Evolutionary conservation across 2,113 vertebrate species (phyloP), one percentile per base, ranked within the genome.

Genomic region (Coryphaenoides rupestris): DNA sequence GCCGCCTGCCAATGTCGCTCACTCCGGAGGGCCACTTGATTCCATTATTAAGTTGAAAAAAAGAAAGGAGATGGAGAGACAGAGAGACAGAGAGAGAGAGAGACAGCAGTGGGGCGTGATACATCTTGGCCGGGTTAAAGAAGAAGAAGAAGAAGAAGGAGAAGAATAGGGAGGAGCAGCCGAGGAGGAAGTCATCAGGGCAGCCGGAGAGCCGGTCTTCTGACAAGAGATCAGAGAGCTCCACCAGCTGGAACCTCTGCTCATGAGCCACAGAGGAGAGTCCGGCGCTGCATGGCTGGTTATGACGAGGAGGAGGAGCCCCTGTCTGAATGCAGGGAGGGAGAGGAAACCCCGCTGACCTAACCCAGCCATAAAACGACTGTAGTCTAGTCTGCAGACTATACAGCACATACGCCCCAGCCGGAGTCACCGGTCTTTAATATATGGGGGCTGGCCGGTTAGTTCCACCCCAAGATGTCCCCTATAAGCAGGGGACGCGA

Each of bases 11-110:
- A 55, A 80, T 77, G 78, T 87, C 62, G 74, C 80, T 70, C 56
- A 72, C 76, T 82, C 82, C 75, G 69, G 72, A 87, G 84, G 80
- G 73, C 65, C 46, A 78, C 83, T 85, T 80, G 68, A 81, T 80
- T 84, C 83, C 73, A 80, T 86, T 89, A 89, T 89, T 85, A 88
- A 86, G 85, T 86, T 86, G 82, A 85, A 86, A 89, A 83, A 78
- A 77, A n/a, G n/a, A n/a, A n/a, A n/a, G n/a, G n/a, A n/a, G n/a
- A n/a, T n/a, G n/a, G n/a, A n/a, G 33, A 40, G 33, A 40, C 9
- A 40, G 33, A 84, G 78, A 86, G 77, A 76, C 68, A 69, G 75
- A 76, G 83, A 40, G 33, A 40, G 9, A 10, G 33, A 40, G 33
- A 40, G 10, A 66, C 72, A 60, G 58, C 55, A 66, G 60, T 70